Evolutionary conservation across 2,113 vertebrate genomes (phyloP).

Genomic region (Acanthisitta chloris): DNA sequence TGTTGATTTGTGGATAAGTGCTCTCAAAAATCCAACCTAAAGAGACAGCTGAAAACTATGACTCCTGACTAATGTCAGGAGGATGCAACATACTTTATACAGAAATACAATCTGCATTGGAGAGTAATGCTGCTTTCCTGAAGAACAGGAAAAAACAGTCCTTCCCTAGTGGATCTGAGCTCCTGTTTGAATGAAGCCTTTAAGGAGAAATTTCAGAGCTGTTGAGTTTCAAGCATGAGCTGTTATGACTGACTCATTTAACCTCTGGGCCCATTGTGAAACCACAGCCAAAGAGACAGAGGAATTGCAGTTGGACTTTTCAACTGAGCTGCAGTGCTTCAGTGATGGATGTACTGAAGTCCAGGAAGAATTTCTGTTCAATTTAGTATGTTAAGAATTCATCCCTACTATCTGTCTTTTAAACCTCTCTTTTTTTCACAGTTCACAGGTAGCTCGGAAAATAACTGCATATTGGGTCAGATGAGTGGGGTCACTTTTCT

Average conservation of each 20-base stretch:
- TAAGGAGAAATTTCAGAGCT: neutral
- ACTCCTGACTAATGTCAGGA: neutral
- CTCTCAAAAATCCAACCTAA: neutral
- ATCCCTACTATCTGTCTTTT: neutral
- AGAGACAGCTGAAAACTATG: neutral
- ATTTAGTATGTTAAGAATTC: neutral
- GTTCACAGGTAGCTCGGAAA: neutral
- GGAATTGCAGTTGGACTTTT: neutral
- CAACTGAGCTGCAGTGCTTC: neutral
- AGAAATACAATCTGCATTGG: neutral
- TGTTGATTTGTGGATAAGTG: neutral
- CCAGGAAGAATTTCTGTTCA: neutral
- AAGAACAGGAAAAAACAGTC: neutral
- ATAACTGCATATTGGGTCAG: neutral
- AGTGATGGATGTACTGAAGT: neutral
- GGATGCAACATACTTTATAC: neutral
- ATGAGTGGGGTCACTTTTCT: neutral
- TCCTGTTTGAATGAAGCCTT: neutral
- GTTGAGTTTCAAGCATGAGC: neutral
- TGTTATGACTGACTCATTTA: neutral
- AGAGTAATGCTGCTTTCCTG: neutral
- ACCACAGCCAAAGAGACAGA: neutral
- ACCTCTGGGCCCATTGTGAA: neutral
- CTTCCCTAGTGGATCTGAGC: neutral
- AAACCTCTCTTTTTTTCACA: fast-evolving